Percentiles rank a stretch among this genome's conserved stretches.
phyloP scores from a whole-genome alignment of 2,113 vertebrate genomes.

The Microtus oregoni region DNA sequence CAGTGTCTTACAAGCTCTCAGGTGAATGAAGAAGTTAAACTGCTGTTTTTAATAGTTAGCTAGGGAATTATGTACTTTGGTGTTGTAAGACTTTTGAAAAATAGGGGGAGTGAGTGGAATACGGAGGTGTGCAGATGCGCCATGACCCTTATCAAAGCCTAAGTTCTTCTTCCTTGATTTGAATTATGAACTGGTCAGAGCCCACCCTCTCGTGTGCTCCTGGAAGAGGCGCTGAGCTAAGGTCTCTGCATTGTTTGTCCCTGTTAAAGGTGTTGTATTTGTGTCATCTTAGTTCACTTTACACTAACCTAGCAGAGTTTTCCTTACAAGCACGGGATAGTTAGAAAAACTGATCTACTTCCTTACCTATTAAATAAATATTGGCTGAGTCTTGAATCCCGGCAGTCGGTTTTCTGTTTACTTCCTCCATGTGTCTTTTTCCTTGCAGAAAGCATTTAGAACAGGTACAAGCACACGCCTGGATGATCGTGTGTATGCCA shows the following conservation, averaged over 20 bases:
- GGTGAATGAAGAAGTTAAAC: background rate
- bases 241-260: background rate
- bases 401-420: background rate
- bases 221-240: background rate
- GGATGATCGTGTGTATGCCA: conserved; percentile 96
- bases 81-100: conserved; percentile 24
- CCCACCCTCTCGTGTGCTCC: background rate
- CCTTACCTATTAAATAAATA: background rate
- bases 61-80: background rate
- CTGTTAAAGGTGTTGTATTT: fast-evolving
- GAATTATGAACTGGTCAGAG: background rate
- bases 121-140: background rate
- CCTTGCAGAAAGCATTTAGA: conserved; percentile 94
- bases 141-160: background rate
- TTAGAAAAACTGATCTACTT: background rate
- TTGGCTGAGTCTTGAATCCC: background rate
- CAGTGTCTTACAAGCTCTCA: background rate
- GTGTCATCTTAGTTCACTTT: background rate
- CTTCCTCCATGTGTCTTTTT: background rate
- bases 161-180: background rate
- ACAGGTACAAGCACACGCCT: conserved; percentile 95
- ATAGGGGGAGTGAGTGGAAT: background rate
- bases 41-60: background rate
- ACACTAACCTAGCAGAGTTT: background rate
- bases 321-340: background rate